Percentiles rank a stretch among this genome's conserved stretches.
These are phyloP conservation scores for Physocephala rufipes DNA, from an alignment of 2,888 invertebrate species.

Conservation along the genomic window DNA sequence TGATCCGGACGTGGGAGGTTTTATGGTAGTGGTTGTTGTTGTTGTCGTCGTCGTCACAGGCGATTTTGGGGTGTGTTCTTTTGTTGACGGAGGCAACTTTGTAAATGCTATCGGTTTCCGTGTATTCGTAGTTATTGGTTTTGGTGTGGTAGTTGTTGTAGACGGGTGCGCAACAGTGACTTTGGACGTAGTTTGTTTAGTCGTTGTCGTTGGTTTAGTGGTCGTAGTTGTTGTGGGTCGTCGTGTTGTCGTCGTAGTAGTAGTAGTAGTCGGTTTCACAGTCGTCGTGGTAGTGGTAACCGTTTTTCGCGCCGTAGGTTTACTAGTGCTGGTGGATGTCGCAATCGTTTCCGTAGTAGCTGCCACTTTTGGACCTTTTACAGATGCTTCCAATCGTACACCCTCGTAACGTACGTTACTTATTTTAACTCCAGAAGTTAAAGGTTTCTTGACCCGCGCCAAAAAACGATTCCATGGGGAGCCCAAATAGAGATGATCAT, in stretches of 20 bases:
- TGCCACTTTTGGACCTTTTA: conserved; percentile 48
- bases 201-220: conserved; percentile 48
- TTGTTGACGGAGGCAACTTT: conserved; percentile 39
- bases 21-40: conserved; percentile 46
- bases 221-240: conserved; percentile 48
- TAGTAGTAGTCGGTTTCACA: conserved; percentile 47
- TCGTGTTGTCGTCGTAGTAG: conserved; percentile 48
- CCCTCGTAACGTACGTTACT: conserved; percentile 62
- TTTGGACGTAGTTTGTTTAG: conserved; percentile 45
- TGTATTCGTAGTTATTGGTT: conserved; percentile 37
- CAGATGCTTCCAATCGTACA: conserved; percentile 55
- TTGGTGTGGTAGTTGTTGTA: conserved; percentile 38
- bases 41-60: conserved; percentile 51
- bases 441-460: conserved; percentile 71
- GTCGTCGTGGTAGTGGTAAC: conserved; percentile 44
- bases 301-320: conserved; percentile 25
- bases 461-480: conserved; percentile 75
- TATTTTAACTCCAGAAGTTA: conserved; percentile 56
- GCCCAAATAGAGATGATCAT: conserved; percentile 74
- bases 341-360: conserved; percentile 52
- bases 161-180: conserved; percentile 45
- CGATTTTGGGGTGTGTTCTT: conserved; percentile 36
- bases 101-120: conserved; percentile 48
- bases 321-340: conserved; percentile 42
- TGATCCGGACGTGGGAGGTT: conserved; percentile 46